phyloP scores from a whole-genome alignment of 2,888 invertebrate species.

The Schizotus pectinicornis region DNA sequence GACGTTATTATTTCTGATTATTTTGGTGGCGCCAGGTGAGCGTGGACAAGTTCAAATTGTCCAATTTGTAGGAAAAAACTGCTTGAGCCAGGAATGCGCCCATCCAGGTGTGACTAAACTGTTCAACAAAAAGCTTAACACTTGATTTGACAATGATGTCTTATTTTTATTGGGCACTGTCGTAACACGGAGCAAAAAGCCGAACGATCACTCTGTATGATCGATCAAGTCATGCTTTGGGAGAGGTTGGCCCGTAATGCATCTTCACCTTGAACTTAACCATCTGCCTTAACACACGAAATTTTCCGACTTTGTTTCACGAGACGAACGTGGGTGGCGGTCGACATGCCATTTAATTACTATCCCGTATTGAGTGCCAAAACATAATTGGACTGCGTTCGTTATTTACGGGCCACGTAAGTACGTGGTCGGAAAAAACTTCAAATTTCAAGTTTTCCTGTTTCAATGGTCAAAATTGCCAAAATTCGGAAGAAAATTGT shows the following conservation, averaged over 20 bases:
- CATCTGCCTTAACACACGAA: constrained; percentile 5
- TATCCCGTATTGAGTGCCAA: constrained; percentile 7
- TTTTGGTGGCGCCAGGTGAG: neutral
- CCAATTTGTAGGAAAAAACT: constrained; percentile 3
- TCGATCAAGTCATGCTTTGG: constrained; percentile 30
- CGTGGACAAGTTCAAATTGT: constrained; percentile 3
- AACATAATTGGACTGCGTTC: constrained; percentile 4
- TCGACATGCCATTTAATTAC: constrained; percentile 10
- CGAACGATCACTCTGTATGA: constrained; percentile 25
- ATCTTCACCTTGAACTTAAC: constrained; percentile 27
- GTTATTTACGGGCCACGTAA: constrained; percentile 8
- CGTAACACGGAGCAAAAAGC: constrained; percentile 19
- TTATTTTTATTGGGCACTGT: constrained; percentile 27
- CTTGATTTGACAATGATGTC: constrained; percentile 31
- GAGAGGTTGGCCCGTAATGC: constrained; percentile 18
- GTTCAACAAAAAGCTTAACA: constrained; percentile 28
- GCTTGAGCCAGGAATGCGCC: constrained; percentile 10
- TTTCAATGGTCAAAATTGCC: too few relatives aligned
- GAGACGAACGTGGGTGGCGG: constrained; percentile 9
- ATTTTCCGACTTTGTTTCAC: constrained; percentile 7
- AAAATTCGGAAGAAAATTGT: too few relatives aligned
- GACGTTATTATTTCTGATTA: too few relatives aligned
- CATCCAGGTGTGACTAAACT: constrained; percentile 32
- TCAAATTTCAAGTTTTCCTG: too few relatives aligned
- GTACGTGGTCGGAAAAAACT: neutral